Evolutionary conservation across 2,888 invertebrate genomes (phyloP), one percentile per base, ranked within the genome.

Genomic region (Scrobipalpa atriplicella): DNA sequence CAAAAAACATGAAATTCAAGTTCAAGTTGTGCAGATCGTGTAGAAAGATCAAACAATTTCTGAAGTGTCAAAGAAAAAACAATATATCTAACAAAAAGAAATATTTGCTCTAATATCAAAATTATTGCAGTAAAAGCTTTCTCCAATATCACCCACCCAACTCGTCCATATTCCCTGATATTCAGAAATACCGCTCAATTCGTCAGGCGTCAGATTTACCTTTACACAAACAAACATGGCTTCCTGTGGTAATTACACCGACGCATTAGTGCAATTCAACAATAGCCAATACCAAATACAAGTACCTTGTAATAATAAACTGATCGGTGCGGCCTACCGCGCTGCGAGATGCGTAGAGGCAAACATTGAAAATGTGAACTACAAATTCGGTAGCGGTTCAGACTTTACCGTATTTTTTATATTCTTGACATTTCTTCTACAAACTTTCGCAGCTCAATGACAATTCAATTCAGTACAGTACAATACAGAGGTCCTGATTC

Each of bases 231-330:
- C 72, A 74, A 74, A 71, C 72, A 69, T 61, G 9, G 72, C 74
- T 73, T 79, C 74, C 73, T 73, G 71, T 72, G 74, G 75, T 77
- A 76, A 78, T 72, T 69, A 70, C 66, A 8, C n/a, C n/a, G 66
- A 56, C 77, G 81, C 83, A 85, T 84, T 86, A 82, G 81, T 83
- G 85, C 81, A 77, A 78, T 76, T 74, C 75, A 72, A 75, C 75
- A 73, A 78, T 77, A 69, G 75, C 70, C 71, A 74, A 73, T 75
- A 75, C 70, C 71, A 74, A 75, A 73, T 75, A 75, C 76, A 72
- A 74, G 75, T 75, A 73, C 75, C 74, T 38, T 74, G 78, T 73
- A 78, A 78, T 74, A 81, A 81, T 71, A 81, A 82, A 82, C 81
- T 72, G 62, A 21, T 56, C 13, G 54, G 54, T 39, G 47, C 56